Evolutionary conservation across 2,888 invertebrate genomes (phyloP).

Genomic region (Hydriomena furcata): DNA sequence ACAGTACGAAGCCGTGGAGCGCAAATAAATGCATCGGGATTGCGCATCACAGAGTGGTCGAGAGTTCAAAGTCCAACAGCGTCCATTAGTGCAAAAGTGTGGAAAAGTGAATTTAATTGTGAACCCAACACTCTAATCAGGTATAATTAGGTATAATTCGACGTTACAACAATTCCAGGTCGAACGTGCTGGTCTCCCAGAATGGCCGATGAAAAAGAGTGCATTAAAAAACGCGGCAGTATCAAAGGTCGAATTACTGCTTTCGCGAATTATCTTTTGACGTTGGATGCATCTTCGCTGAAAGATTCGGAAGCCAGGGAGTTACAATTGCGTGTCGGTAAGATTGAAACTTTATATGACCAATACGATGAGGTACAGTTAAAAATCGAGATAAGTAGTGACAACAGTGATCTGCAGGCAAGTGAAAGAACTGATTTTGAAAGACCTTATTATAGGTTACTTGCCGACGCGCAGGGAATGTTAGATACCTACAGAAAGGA

Average conservation of each 20-base stretch:
- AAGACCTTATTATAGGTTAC: background rate
- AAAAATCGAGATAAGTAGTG: constrained; percentile 18
- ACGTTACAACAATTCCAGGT: too few species aligned
- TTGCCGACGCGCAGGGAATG: background rate
- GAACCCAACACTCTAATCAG: too few species aligned
- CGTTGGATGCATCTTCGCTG: constrained; percentile 15
- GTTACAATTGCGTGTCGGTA: constrained; percentile 30
- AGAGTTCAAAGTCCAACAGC: too few species aligned
- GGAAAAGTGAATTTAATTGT: too few species aligned
- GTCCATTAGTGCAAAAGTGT: too few species aligned
- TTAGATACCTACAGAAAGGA: background rate
- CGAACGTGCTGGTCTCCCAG: too few species aligned
- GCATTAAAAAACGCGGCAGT: background rate
- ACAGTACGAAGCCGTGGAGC: too few species aligned
- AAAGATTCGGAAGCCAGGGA: constrained; percentile 20
- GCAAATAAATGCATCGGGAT: too few species aligned
- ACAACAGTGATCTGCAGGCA: background rate
- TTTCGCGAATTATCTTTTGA: too few species aligned
- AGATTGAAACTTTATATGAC: constrained; percentile 25
- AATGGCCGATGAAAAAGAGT: constrained; percentile 2
- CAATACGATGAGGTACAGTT: constrained; percentile 35
- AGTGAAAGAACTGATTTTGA: constrained; percentile 2
- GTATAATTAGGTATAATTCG: too few species aligned
- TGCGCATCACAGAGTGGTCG: too few species aligned
- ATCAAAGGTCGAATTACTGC: constrained; percentile 18